These are phyloP conservation scores for Podotricha telesiphe DNA, from an alignment of 2,888 invertebrate species.

Conservation along the genomic window DNA sequence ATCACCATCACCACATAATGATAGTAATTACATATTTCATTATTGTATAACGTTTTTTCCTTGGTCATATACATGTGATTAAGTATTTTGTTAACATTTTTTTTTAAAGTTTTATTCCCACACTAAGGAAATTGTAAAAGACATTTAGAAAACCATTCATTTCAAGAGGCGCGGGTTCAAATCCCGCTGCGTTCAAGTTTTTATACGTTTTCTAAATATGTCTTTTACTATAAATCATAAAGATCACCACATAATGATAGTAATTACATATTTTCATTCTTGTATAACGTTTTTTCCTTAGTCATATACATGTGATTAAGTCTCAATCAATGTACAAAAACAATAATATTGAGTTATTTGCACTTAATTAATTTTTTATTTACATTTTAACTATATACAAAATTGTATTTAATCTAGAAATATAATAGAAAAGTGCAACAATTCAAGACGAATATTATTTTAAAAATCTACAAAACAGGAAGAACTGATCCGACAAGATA, in stretches of 20 bases:
- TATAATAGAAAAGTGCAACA: not conserved
- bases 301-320: not conserved
- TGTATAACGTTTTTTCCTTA: not conserved
- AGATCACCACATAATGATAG: conserved; percentile 35
- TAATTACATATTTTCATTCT: conserved; percentile 32
- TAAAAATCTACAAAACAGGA: conserved; percentile 5
- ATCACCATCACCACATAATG: conserved; percentile 37
- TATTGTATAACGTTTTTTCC: conserved; percentile 9
- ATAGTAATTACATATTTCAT: conserved; percentile 32
- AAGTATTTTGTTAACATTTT: too few relatives aligned
- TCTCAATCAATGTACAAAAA: not conserved
- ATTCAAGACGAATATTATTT: conserved; percentile 11
- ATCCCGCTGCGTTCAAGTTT: too few relatives aligned
- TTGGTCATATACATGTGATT: not conserved
- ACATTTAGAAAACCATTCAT: too few relatives aligned
- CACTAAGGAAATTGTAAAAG: too few relatives aligned
- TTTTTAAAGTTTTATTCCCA: too few relatives aligned
- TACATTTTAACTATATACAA: not conserved
- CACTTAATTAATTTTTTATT: not conserved
- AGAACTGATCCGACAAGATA: conserved; percentile 24
- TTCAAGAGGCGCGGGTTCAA: too few relatives aligned
- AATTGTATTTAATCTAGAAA: too few relatives aligned
- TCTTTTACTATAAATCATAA: conserved; percentile 41
- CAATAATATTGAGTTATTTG: not conserved
- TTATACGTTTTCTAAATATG: too few relatives aligned